Conservation (phyloP, 2,797 vertebrate genomes). For the Manis javanica region DNA sequence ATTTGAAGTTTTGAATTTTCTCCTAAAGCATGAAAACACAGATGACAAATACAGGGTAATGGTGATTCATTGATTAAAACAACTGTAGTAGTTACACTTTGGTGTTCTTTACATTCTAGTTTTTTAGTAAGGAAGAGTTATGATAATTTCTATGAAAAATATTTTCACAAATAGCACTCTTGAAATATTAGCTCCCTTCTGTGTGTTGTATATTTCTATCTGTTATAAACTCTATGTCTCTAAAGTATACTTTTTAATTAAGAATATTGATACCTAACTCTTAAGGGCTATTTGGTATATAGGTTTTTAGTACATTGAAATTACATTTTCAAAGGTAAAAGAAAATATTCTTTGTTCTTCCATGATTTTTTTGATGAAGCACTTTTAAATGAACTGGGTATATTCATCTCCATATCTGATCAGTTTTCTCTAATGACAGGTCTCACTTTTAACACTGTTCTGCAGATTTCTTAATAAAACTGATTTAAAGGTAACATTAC, state of each 20-base stretch:
- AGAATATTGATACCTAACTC: constrained; percentile 28
- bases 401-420: background rate
- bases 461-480: background rate
- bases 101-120: background rate
- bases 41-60: background rate
- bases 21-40: background rate
- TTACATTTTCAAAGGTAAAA: constrained; percentile 14
- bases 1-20: background rate
- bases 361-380: background rate
- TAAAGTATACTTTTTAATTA: constrained; percentile 26
- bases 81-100: background rate
- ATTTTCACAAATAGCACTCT: background rate
- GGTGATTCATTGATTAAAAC: background rate
- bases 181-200: background rate
- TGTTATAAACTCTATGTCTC: background rate
- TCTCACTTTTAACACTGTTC: background rate
- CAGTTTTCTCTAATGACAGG: background rate
- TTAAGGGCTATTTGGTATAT: constrained; percentile 47
- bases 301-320: constrained; percentile 19
- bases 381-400: background rate
- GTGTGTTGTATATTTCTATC: background rate
- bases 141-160: constrained; percentile 28
- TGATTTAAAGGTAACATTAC: background rate
- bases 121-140: background rate
- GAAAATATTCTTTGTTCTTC: constrained; percentile 47